A percentile compares a stretch with the other conserved stretches of the same genome.
Evolutionary conservation across 2,113 vertebrate genomes (phyloP).

Genomic region (Anguilla japonica): DNA sequence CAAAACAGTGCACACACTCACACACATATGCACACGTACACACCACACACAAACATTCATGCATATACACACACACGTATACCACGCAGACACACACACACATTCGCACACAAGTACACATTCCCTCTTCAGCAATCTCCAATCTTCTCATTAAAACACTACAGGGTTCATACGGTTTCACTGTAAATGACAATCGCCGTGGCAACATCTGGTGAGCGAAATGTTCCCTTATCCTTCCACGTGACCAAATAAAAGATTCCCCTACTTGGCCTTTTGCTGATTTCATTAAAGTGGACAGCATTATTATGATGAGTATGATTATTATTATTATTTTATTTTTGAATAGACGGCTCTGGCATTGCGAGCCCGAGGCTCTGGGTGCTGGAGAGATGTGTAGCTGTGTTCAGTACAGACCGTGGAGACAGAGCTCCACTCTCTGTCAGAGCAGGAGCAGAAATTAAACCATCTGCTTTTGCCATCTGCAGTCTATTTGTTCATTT

Average conservation of each 20-base stretch:
- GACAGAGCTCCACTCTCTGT: conserved; percentile 62
- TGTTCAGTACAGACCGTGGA: conserved; percentile 69
- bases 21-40: too few relatives aligned
- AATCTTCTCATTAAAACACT: conserved; percentile 15
- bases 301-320: neutral
- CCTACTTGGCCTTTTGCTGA: neutral
- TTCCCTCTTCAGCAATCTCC: neutral
- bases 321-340: conserved; percentile 17
- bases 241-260: neutral
- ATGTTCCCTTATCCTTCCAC: neutral
- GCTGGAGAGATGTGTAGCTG: conserved; percentile 53
- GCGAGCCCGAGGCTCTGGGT: conserved; percentile 5
- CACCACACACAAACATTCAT: too few relatives aligned
- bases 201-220: conserved; percentile 10
- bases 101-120: neutral
- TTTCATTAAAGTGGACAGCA: neutral
- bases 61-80: too few relatives aligned
- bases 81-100: too few relatives aligned
- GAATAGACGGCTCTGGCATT: too few relatives aligned
- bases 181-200: conserved; percentile 12
- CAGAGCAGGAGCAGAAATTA: conserved; percentile 58
- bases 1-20: too few relatives aligned
- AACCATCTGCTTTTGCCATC: conserved; percentile 78
- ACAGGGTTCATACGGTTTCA: conserved; percentile 9
- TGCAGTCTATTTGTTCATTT: conserved; percentile 69